Percentiles rank a stretch among this genome's conserved stretches.
Conservation (phyloP, 2,113 vertebrate genomes). For the Nipponia nippon region DNA sequence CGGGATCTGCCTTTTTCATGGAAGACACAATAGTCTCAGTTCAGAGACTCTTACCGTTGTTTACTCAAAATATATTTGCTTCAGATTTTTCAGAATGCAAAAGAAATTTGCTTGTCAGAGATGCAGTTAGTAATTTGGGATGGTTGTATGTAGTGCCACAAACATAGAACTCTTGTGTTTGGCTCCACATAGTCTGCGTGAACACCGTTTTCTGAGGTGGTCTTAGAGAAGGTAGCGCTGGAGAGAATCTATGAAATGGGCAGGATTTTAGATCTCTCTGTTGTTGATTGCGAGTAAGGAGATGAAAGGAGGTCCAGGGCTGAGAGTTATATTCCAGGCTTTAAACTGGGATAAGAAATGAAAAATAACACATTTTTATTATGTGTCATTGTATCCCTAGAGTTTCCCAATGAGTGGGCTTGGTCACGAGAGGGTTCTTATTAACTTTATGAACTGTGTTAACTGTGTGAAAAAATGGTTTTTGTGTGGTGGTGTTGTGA, state of each 20-base stretch:
- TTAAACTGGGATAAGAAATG: neutral
- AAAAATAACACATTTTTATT: neutral
- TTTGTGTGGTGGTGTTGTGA: neutral
- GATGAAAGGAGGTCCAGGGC: neutral
- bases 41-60: neutral
- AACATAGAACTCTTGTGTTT: neutral
- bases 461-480: neutral
- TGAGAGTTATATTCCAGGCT: neutral
- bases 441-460: neutral
- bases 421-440: neutral
- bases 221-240: neutral
- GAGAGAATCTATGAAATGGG: neutral
- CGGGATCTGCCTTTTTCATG: neutral
- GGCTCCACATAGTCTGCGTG: neutral
- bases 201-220: neutral
- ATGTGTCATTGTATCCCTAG: rapidly evolving
- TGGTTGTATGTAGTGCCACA: rapidly evolving
- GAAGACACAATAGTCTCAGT: neutral
- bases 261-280: neutral
- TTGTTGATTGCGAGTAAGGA: neutral
- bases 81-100: neutral
- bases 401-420: neutral
- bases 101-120: neutral
- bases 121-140: neutral
- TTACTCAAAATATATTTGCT: neutral